Evolutionary conservation across 2,888 invertebrate genomes (phyloP).

Genomic region (Acanthosoma haemorrhoidale): DNA sequence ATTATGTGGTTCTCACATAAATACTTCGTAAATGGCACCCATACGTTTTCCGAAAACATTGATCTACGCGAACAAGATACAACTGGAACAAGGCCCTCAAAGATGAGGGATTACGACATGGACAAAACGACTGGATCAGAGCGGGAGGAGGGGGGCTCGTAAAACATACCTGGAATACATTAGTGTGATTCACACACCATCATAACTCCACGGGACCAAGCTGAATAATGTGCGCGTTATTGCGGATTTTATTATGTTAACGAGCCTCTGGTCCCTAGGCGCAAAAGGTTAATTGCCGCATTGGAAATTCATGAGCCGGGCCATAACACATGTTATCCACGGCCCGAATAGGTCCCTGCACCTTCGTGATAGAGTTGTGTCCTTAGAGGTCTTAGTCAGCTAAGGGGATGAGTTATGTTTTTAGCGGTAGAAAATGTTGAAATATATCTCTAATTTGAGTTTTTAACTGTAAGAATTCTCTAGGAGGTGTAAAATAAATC

Average conservation of each 20-base stretch:
- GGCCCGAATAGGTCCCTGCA: neutral
- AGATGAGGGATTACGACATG: neutral
- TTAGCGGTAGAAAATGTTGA: too few species aligned
- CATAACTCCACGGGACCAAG: neutral
- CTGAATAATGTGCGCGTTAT: neutral
- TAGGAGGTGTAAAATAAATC: too few species aligned
- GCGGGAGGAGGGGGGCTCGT: neutral
- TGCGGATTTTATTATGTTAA: neutral
- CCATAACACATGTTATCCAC: neutral
- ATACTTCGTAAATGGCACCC: too few species aligned
- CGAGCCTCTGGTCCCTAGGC: neutral
- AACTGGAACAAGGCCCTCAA: neutral
- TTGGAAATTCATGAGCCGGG: neutral
- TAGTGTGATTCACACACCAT: neutral
- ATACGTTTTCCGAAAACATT: too few species aligned
- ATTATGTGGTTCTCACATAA: too few species aligned
- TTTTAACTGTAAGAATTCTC: too few species aligned
- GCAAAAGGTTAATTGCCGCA: conserved; percentile 2
- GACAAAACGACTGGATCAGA: too few species aligned
- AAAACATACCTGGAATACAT: neutral
- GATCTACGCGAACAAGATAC: too few species aligned
- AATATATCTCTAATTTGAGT: too few species aligned
- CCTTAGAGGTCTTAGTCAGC: too few species aligned
- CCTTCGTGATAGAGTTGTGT: too few species aligned
- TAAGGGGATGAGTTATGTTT: too few species aligned